Conservation (phyloP, 2,113 vertebrate species). For the Campylomormyrus tamandua region DNA sequence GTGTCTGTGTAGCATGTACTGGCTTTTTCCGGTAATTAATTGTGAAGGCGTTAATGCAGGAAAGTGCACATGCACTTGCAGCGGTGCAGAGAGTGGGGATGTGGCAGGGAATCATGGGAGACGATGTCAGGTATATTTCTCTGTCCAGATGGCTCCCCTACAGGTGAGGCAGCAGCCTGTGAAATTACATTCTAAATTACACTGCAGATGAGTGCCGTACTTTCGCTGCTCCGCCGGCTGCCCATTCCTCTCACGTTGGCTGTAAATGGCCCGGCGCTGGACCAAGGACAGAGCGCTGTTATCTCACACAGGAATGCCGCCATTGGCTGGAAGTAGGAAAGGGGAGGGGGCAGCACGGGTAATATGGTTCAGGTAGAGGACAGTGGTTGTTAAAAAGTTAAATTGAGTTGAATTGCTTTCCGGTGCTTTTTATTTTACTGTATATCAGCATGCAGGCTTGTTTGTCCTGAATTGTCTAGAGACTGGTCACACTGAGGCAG, state of each 20-base stretch:
- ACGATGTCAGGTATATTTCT: slow-evolving; percentile 49
- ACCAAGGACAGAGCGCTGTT: slow-evolving; percentile 42
- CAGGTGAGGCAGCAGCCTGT: slow-evolving; percentile 82
- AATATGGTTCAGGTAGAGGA: slow-evolving; percentile 37
- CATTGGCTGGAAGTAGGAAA: slow-evolving; percentile 24
- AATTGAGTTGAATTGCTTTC: not conserved
- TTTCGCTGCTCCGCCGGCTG: slow-evolving; percentile 30
- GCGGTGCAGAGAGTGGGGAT: slow-evolving; percentile 15
- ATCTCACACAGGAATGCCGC: slow-evolving; percentile 13
- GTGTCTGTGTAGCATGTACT: slow-evolving; percentile 27
- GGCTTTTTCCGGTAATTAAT: slow-evolving; percentile 46
- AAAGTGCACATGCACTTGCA: slow-evolving; percentile 14
- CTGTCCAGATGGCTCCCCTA: slow-evolving; percentile 65
- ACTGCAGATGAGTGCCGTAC: slow-evolving; percentile 53
- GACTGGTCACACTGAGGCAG: slow-evolving; percentile 40
- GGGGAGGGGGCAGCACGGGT: slow-evolving; percentile 1
- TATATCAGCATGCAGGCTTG: not conserved
- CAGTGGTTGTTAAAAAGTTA: not conserved
- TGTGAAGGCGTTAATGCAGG: slow-evolving; percentile 38
- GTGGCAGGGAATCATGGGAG: slow-evolving; percentile 38
- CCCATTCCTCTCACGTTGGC: slow-evolving; percentile 49
- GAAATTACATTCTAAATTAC: slow-evolving; percentile 88
- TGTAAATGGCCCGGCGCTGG: slow-evolving; percentile 60
- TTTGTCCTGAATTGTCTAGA: slow-evolving; percentile 45
- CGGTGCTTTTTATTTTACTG: not conserved